Base-by-base conservation (phyloP, 2,113 vertebrate species). In the Terrapene triunguis region DNA sequence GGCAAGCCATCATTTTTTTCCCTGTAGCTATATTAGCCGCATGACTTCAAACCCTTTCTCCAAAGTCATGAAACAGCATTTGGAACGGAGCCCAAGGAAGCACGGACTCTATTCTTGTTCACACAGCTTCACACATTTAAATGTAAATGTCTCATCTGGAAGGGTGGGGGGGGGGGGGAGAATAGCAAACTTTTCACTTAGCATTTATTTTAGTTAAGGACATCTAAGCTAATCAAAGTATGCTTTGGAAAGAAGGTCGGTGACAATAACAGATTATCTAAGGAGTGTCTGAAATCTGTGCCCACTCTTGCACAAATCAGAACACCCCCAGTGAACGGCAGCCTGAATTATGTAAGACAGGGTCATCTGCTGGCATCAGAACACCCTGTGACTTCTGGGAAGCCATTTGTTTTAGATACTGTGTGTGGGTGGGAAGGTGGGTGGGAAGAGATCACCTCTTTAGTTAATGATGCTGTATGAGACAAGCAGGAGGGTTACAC, bases 201-300 rank as follows among this genome's bases (percentile, higher is more conserved):
- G 22, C 48, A 16, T 88, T 96, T 96, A 83, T 89, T 96, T 80
- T 87, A 42, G 17, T 53, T 92, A 84, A 94, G 27, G 10, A 25
- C 12, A 78, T 22, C 2, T 86, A 8, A 69, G 22, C 59, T 17
- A 57, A 82, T 48, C n/a, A 81, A 79, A 47, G 10, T 19, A 5
- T 11, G 1, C 86, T 72, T 94, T 86, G 42, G 91, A 95, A 93
- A 94, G 78, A 74, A 94, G 6, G 10, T 78, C 51, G 83, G 6
- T 0, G 0, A 47, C 42, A 32, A 50, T 2, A 35, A 10, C 6
- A 25, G n/a, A 50, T 90, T 83, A 50, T 25, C 59, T 3, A 74
- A 81, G 87, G 22, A 57, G 2, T 50, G 9, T 74, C 50, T 93
- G 32, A 93, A 89, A 89, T 80, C 14, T 21, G 2, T 57, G 62